A percentile compares a stretch with the other conserved stretches of the same genome.
These are phyloP conservation scores for Grapholita molesta DNA, from an alignment of 1,140 invertebrate genomes.

Conservation along the genomic window DNA sequence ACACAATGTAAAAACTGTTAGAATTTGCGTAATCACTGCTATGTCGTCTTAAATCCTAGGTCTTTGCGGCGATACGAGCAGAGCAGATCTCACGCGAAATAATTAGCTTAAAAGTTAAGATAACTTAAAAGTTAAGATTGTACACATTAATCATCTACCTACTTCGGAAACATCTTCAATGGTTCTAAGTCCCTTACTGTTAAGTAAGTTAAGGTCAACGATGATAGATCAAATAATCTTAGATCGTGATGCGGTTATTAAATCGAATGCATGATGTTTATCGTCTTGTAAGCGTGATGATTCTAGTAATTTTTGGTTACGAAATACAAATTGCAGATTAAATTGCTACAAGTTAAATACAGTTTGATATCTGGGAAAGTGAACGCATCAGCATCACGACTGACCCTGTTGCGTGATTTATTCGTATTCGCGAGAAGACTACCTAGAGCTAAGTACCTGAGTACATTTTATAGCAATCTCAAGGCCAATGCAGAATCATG, in stretches of 20 bases:
- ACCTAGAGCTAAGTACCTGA: neutral
- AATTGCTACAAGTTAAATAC: constrained; percentile 29
- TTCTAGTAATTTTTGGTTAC: constrained; percentile 24
- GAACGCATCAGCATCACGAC: constrained; percentile 46
- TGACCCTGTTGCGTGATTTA: constrained; percentile 47
- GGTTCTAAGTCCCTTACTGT: neutral
- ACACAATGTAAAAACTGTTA: neutral
- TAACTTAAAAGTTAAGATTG: too few relatives aligned
- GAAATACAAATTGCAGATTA: constrained; percentile 38
- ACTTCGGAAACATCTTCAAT: neutral
- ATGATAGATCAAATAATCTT: neutral
- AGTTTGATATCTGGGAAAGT: constrained; percentile 46
- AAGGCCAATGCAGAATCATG: constrained; percentile 2
- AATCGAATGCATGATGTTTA: neutral
- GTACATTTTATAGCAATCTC: neutral
- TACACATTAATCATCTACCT: too few relatives aligned
- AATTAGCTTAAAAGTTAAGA: too few relatives aligned
- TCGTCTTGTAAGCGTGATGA: constrained; percentile 7
- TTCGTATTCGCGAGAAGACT: constrained; percentile 17
- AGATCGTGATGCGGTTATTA: neutral
- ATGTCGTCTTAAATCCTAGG: too few relatives aligned
- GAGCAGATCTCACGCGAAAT: too few relatives aligned
- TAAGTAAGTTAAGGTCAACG: neutral
- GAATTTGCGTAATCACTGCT: neutral
- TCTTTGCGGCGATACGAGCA: too few relatives aligned